Percentiles rank a stretch among this genome's conserved stretches.
Conservation (phyloP, 2,888 invertebrate species). For the Drosophila monieri region DNA sequence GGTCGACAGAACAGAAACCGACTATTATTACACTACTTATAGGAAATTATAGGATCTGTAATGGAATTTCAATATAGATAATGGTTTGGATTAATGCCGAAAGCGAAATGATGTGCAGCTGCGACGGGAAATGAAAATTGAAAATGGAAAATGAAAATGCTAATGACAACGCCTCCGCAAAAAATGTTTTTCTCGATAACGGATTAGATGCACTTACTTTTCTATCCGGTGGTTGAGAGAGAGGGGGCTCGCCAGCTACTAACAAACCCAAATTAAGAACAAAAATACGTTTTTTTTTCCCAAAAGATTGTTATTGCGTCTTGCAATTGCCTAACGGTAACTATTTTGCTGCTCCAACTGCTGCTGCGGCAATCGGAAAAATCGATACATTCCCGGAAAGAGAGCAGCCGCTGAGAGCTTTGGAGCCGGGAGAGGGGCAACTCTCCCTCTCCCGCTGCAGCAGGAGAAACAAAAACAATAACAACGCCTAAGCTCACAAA, state of each 20-base stretch:
- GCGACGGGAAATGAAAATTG: constrained; percentile 12
- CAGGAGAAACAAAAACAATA: too few relatives aligned
- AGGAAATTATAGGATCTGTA: constrained; percentile 69
- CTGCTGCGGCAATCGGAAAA: constrained; percentile 58
- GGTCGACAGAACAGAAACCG: constrained; percentile 12
- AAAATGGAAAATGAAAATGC: constrained; percentile 38
- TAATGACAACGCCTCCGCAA: constrained; percentile 43
- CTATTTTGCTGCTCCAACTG: constrained; percentile 44
- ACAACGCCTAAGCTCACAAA: not conserved
- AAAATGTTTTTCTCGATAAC: constrained; percentile 2
- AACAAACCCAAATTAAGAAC: constrained; percentile 5
- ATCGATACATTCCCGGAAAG: constrained; percentile 57
- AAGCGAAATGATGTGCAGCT: constrained; percentile 33
- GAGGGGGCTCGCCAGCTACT: not conserved
- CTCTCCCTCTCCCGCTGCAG: not conserved
- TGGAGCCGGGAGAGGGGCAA: constrained; percentile 6
- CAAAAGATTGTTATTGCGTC: constrained; percentile 19
- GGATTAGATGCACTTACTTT: constrained; percentile 18
- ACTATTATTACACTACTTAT: constrained; percentile 32
- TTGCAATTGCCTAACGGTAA: constrained; percentile 21
- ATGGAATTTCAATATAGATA: constrained; percentile 67
- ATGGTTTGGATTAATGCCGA: constrained; percentile 50
- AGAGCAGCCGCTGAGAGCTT: constrained; percentile 1
- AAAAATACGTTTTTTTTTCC: constrained; percentile 5
- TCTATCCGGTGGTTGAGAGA: not conserved